phyloP scores from a whole-genome alignment of 92 coral and sea anemone species.

The Galaxea fascicularis region DNA sequence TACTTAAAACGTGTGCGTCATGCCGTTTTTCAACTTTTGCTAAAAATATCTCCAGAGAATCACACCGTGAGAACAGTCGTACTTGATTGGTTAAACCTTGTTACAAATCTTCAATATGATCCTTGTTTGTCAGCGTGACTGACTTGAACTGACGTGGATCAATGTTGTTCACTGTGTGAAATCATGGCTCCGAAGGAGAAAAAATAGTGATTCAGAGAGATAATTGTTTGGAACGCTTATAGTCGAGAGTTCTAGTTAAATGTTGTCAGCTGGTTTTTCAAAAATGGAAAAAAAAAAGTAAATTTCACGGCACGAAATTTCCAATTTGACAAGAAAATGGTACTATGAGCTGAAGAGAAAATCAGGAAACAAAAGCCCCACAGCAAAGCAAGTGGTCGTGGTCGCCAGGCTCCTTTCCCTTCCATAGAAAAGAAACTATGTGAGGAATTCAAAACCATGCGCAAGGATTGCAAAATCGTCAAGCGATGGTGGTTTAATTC shows the following conservation, averaged over 20 bases:
- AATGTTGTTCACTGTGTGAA: conserved; percentile 15
- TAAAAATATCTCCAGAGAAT: not conserved
- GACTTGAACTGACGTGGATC: conserved; percentile 11
- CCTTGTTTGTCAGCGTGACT: not conserved
- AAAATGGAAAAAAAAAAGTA: conserved; percentile 36
- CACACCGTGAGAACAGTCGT: not conserved
- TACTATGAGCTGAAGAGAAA: conserved; percentile 39
- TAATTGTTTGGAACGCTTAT: no score
- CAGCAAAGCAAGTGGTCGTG: conserved; percentile 37
- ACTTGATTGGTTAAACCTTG: conserved; percentile 3
- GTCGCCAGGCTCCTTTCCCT: conserved; percentile 19
- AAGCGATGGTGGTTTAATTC: conserved; percentile 37
- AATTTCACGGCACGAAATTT: conserved; percentile 22
- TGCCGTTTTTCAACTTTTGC: conserved; percentile 15
- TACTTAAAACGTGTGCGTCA: no score
- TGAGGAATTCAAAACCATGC: conserved; percentile 31
- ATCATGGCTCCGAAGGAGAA: conserved; percentile 41
- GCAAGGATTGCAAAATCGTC: conserved; percentile 24
- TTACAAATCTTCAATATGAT: not conserved
- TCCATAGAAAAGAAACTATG: conserved; percentile 17
- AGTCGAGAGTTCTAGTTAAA: conserved; percentile 42
- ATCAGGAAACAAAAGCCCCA: conserved; percentile 47
- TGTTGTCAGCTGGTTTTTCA: conserved; percentile 42
- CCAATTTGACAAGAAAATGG: conserved; percentile 31
- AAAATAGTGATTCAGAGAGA: conserved; percentile 27